phyloP scores from a whole-genome alignment of 2,888 invertebrate genomes.

The Drosophila paramelanica region DNA sequence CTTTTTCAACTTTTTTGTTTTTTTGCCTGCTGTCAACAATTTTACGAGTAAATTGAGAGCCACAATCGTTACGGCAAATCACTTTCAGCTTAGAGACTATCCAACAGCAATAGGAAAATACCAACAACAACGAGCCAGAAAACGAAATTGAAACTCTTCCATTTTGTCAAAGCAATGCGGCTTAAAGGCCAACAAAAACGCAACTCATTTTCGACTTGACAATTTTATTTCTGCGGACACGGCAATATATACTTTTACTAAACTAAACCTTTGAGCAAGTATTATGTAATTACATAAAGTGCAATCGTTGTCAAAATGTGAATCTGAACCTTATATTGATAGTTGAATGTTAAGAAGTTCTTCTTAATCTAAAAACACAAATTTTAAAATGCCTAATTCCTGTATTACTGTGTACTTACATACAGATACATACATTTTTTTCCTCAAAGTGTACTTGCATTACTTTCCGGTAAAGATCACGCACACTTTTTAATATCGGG shows the following conservation, averaged over 20 bases:
- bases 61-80: slow-evolving; percentile 74
- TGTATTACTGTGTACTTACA: too few relatives aligned
- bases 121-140: neutral
- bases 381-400: too few relatives aligned
- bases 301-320: too few relatives aligned
- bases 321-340: too few relatives aligned
- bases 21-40: slow-evolving; percentile 54
- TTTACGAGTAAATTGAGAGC: slow-evolving; percentile 72
- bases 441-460: too few relatives aligned
- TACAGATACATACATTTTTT: too few relatives aligned
- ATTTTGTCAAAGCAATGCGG: slow-evolving; percentile 20
- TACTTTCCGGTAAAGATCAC: slow-evolving; percentile 14
- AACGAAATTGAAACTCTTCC: slow-evolving; percentile 44
- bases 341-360: too few relatives aligned
- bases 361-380: too few relatives aligned
- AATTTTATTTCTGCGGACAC: slow-evolving; percentile 36
- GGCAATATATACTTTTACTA: slow-evolving; percentile 5
- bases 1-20: slow-evolving; percentile 21
- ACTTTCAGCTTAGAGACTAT: slow-evolving; percentile 62
- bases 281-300: neutral
- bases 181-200: slow-evolving; percentile 13
- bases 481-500: slow-evolving; percentile 31
- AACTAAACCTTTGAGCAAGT: neutral
- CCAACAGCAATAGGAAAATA: slow-evolving; percentile 27
- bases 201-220: slow-evolving; percentile 19